Base-by-base conservation (phyloP, 2,888 invertebrate species). In the Heteropelma amictum region DNA sequence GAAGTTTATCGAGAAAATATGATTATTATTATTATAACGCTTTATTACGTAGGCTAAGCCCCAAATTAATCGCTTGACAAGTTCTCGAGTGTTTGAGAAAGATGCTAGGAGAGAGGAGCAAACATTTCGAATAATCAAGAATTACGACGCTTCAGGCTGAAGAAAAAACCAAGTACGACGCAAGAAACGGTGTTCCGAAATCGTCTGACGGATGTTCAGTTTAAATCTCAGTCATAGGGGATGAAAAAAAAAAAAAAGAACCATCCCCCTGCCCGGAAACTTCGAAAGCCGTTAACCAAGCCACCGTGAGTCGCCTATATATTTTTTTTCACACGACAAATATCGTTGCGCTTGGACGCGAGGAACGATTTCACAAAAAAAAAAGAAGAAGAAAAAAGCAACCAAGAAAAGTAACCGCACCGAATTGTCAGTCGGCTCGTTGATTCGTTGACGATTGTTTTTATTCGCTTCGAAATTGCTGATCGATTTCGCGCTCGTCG, bases 311-410 rank as follows among this genome's bases (percentile, higher is more conserved):
- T 74, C 74, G 74, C 65, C 65, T 77, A 71, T 74, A 71, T 74
- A 77, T 74, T 74, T 77, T 71, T 77, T 71, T 73, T 77, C 74
- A 63, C 70, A 67, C 67, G 76, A 71, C 70, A 35, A 73, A 60
- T 65, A 67, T 67, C 73, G 74, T 61, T 78, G 67, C 58, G 65
- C 35, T 54, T 38, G 19, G 64, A 65, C 38, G 10, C 51, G 17
- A 28, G 51, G 21, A 51, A 65, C 61, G 71, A 71, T 63, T 75
- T 49, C 64, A 64, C 17, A 58, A 26, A 35, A 4, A 30, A 6
- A 19, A 10, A 35, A 12, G 21, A 35, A 10, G 17, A 5, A 54
- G 21, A 33, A 17, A 10, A 19, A 54, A 28, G n/a, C 3, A 28
- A 8, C n/a, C n/a, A n/a, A n/a, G n/a, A n/a, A n/a, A n/a, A n/a